Evolutionary conservation across 2,797 vertebrate species (phyloP).

Genomic region (Brotula barbata): DNA sequence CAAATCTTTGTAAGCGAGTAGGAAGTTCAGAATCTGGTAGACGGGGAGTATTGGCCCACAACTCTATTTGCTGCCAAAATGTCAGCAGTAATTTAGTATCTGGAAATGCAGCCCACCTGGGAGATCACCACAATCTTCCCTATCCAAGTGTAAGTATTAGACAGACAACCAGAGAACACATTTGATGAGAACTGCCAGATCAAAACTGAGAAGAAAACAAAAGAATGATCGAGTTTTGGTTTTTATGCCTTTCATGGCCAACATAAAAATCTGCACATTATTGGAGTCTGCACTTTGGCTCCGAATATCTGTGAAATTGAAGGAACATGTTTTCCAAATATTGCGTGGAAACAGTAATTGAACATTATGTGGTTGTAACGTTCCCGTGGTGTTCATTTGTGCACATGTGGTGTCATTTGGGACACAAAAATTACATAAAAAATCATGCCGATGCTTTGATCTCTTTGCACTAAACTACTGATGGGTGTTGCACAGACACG

Average conservation of each 20-base stretch:
- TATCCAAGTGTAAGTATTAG: conserved; percentile 37
- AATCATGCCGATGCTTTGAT: conserved; percentile 31
- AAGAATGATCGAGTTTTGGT: conserved; percentile 14
- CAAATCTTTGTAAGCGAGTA: conserved; percentile 32
- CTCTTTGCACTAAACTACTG: conserved; percentile 28
- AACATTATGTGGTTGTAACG: conserved; percentile 18
- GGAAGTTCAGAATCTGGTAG: conserved; percentile 31
- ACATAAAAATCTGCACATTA: conserved; percentile 17
- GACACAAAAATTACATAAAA: conserved; percentile 19
- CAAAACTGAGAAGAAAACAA: conserved; percentile 36
- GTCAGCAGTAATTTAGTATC: conserved; percentile 69
- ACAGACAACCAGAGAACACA: conserved; percentile 23
- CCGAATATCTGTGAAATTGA: conserved; percentile 23
- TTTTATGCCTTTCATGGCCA: conserved; percentile 10
- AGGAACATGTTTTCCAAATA: conserved; percentile 18
- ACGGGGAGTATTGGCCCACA: conserved; percentile 43
- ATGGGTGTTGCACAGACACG: conserved; percentile 18
- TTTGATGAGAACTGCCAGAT: conserved; percentile 26
- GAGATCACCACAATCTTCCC: conserved; percentile 38
- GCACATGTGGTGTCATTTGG: conserved; percentile 26
- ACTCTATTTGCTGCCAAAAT: conserved; percentile 66
- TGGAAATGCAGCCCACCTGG: conserved; percentile 53
- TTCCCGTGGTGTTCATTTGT: conserved; percentile 31
- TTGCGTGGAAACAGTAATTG: conserved; percentile 19
- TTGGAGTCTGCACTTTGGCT: conserved; percentile 7